These are phyloP conservation scores for Coregonus clupeaformis DNA, from an alignment of 2,113 vertebrate genomes.

Conservation along the genomic window DNA sequence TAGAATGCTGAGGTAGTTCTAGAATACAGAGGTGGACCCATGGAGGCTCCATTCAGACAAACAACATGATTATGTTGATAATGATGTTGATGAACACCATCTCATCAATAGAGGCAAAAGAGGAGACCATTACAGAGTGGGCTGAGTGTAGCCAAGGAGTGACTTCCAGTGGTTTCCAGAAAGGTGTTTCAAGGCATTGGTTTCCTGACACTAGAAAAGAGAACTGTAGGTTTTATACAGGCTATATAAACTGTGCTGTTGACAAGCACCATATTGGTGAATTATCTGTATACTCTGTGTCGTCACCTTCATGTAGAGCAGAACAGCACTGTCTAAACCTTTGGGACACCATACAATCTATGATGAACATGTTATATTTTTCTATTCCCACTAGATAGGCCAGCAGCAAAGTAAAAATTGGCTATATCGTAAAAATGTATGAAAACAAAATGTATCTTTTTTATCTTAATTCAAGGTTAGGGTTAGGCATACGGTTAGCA, in stretches of 20 bases:
- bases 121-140: conserved; percentile 1
- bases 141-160: not conserved
- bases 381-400: too few species aligned
- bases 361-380: not conserved
- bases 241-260: conserved; percentile 3
- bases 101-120: conserved; percentile 5
- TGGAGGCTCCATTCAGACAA: conserved; percentile 18
- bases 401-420: too few species aligned
- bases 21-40: conserved; percentile 17
- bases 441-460: too few species aligned
- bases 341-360: not conserved
- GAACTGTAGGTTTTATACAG: conserved; percentile 17
- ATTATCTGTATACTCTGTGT: conserved; percentile 29
- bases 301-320: conserved; percentile 42
- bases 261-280: conserved; percentile 70
- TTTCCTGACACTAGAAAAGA: conserved; percentile 42
- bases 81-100: conserved; percentile 11
- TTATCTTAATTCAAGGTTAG: too few species aligned
- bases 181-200: conserved; percentile 29
- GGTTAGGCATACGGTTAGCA: too few species aligned
- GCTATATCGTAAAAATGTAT: too few species aligned
- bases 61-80: conserved; percentile 11
- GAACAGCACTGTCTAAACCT: conserved; percentile 35
- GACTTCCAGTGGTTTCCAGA: not conserved
- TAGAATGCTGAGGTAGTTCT: conserved; percentile 34